Base-by-base conservation (phyloP, 2,797 vertebrate genomes). In the Artibeus lituratus region DNA sequence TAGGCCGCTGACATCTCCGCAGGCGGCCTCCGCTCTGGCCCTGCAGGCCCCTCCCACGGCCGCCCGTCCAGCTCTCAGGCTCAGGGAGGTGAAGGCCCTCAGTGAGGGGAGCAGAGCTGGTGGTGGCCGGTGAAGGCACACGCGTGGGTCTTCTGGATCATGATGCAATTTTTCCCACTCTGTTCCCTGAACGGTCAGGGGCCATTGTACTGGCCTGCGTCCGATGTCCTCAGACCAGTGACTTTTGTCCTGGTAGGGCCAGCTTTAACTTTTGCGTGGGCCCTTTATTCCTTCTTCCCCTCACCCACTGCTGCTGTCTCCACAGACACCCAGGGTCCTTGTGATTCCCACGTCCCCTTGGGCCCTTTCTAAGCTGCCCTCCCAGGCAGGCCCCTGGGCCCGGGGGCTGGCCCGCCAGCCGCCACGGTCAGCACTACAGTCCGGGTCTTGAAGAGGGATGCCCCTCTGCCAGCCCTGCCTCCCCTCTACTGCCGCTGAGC, bases 61-160 rank as follows among this genome's bases (percentile, higher is more conserved):
- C 16, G 14, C 32, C 29, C 57, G 62, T 18, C 7, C 0, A 18
- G 5, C 6, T 0, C 0, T 0, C 3, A 24, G 26, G 26, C 19
- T 73, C 65, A 7, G 82, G 74, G 92, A 62, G 62, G 21, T 26
- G 69, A 26, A 90, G 70, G 16, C 0, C 3, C 4, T 80, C 59
- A 10, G 29, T 39, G 6, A 22, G 59, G 53, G 51, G 57, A 2
- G 15, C 29, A 10, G 0, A 15, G 15, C 14, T 5, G 3, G 55
- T 12, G 3, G 22, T 4, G 37, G 19, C 21, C 3, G 5, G 3
- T 4, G 1, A 87, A 29, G 65, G 37, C 24, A 1, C 3, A 9
- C 16, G 26, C 19, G 26, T 10, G 11, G 26, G n/a, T n/a, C 47
- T 55, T 81, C 70, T 1, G 21, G 35, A 18, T 15, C 2, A 26